Evolutionary conservation across 2,113 vertebrate species (phyloP), one percentile per base, ranked within the genome.

Genomic region (Neolamprologus hecqui): DNA sequence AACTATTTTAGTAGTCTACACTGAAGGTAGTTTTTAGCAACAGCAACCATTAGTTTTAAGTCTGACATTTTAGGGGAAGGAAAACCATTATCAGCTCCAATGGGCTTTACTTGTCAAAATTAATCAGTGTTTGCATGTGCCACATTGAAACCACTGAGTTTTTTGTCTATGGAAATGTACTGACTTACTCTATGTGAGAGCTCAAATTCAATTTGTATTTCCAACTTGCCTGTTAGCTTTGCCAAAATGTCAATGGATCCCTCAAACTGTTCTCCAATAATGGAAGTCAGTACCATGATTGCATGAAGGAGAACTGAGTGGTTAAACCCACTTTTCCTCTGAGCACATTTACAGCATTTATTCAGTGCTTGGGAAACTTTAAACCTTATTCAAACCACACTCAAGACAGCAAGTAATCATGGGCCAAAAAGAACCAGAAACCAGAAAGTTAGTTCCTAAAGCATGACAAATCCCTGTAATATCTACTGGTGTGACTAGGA

Each of bases 181-280:
- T 55, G 60, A 58, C 86, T 85, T 63, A 23, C 53, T 81, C 63
- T 37, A 88, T 86, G 82, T 55, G 89, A 87, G 84, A 86, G 33
- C 31, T 84, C 55, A 82, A 77, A 91, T 92, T 90, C 84, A 75
- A 92, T 89, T 90, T 90, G 49, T 86, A 82, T 93, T 89, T 89
- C 28, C 82, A 88, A 73, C 37, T 57, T 37, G 75, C 57, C 81
- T 81, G 82, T 92, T 91, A 85, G 81, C 70, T 89, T 92, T 85
- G 31, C 81, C 85, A 81, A 92, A 95, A 92, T 95, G 91, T 90
- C 92, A 92, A 5, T 26, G 90, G 85, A 57, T 90, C 73, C 35
- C 35, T 88, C 37, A 79, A 86, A 89, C 79, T 82, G 65, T 60
- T 82, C 49, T 55, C 42, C 7, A 49, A 55, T 92, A 93, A 89